Conservation (phyloP, 2,797 vertebrate genomes). For the Vespertilio murinus region DNA sequence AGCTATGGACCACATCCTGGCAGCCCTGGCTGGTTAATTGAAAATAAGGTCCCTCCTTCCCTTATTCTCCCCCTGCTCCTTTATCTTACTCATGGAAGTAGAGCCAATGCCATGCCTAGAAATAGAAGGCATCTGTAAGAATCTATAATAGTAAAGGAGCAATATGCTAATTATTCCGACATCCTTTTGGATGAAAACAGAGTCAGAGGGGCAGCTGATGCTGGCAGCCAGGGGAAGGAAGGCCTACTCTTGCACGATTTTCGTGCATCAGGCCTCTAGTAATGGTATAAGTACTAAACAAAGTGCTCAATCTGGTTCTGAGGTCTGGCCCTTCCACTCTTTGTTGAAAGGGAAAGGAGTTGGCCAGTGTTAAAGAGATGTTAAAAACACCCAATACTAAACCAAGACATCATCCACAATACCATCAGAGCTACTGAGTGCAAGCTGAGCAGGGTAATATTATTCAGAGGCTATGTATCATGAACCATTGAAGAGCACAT, state of each 20-base stretch:
- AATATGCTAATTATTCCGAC: no score
- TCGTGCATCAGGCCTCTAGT: no score
- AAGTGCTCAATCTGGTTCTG: neutral
- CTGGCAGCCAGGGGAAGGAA: no score
- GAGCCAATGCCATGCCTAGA: neutral
- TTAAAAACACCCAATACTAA: neutral
- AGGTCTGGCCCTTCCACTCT: neutral
- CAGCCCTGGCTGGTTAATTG: neutral
- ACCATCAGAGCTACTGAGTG: accelerated
- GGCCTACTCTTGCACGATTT: no score
- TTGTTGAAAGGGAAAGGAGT: neutral
- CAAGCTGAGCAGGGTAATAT: accelerated
- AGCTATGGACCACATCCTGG: neutral
- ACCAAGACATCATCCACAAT: neutral
- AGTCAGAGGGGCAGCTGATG: no score
- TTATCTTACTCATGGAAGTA: neutral
- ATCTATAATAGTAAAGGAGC: neutral
- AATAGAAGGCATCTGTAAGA: neutral
- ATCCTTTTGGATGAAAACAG: no score
- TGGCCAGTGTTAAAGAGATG: neutral
- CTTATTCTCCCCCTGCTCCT: neutral
- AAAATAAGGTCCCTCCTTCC: neutral
- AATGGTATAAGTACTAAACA: neutral
- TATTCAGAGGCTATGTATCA: neutral
- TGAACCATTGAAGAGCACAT: neutral